These are phyloP conservation scores for Luscinia luscinia DNA, from an alignment of 2,797 vertebrate genomes.

Conservation along the genomic window DNA sequence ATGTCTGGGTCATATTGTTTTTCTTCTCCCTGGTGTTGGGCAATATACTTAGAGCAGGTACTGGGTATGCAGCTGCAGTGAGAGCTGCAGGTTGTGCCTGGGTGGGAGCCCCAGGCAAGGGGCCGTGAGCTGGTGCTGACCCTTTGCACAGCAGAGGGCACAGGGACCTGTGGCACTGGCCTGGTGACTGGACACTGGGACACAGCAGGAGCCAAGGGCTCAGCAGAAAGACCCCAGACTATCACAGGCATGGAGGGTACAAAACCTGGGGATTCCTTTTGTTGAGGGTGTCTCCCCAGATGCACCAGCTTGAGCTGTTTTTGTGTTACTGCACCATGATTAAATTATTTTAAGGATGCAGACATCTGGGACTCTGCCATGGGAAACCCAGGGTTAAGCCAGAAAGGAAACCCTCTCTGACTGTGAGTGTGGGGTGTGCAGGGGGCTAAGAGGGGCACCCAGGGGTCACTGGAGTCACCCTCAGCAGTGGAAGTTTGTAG, in stretches of 20 bases:
- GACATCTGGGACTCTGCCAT: not conserved
- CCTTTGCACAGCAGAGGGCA: not conserved
- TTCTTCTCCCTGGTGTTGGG: not conserved
- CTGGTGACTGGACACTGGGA: rapidly evolving
- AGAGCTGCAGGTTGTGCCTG: not conserved
- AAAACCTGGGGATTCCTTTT: not conserved
- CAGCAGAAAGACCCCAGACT: not conserved
- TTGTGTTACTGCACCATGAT: not conserved
- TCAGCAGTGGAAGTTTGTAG: not conserved
- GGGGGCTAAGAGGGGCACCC: not conserved
- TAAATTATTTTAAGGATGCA: not conserved
- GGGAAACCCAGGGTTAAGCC: not conserved
- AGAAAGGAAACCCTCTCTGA: not conserved
- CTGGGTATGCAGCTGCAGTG: not conserved
- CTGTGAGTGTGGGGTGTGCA: not conserved
- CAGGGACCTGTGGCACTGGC: too few species aligned
- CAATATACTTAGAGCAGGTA: not conserved
- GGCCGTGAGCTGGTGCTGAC: not conserved
- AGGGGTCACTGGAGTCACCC: rapidly evolving
- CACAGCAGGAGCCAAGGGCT: not conserved
- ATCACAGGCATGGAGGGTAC: not conserved
- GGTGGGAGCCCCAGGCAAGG: not conserved
- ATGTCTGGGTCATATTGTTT: not conserved
- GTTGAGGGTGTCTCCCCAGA: not conserved
- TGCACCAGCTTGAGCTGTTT: not conserved